These are phyloP conservation scores for Macroramphosus scolopax DNA, from an alignment of 2,797 vertebrate species.

Conservation along the genomic window DNA sequence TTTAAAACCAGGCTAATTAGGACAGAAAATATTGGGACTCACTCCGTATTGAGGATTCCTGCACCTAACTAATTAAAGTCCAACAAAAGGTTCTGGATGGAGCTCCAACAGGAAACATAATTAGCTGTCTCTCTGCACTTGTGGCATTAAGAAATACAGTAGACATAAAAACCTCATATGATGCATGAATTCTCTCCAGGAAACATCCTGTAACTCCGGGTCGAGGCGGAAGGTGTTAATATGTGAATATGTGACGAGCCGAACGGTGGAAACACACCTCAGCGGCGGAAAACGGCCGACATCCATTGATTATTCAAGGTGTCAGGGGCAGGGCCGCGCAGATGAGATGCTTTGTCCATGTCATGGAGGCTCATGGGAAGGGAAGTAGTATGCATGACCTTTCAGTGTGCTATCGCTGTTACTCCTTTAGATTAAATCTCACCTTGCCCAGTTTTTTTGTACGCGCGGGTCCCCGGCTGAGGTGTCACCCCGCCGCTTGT, in stretches of 20 bases:
- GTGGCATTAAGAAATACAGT: too few species aligned
- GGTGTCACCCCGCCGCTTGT: constrained; percentile 2
- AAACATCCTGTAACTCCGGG: too few species aligned
- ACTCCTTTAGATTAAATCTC: constrained; percentile 51
- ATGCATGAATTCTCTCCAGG: too few species aligned
- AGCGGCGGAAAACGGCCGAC: constrained; percentile 31
- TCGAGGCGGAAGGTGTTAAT: constrained; percentile 25
- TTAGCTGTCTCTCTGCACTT: too few species aligned
- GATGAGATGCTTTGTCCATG: constrained; percentile 51
- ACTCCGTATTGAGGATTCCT: too few species aligned
- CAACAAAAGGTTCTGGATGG: too few species aligned
- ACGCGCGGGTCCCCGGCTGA: background rate
- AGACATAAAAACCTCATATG: too few species aligned
- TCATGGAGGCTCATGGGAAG: constrained; percentile 40
- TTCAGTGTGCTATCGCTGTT: constrained; percentile 22
- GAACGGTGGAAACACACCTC: constrained; percentile 32
- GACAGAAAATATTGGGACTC: constrained; percentile 7
- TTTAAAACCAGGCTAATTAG: constrained; percentile 14
- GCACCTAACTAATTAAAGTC: too few species aligned
- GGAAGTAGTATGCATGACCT: constrained; percentile 48
- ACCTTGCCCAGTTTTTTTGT: constrained; percentile 9
- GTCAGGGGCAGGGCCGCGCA: constrained; percentile 39
- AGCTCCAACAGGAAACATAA: too few species aligned
- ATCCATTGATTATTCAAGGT: constrained; percentile 53
- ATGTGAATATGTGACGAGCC: constrained; percentile 35